Percentiles rank a stretch among this genome's conserved stretches.
Conservation (phyloP, 2,113 vertebrate species). For the Cryptotis parvus region DNA sequence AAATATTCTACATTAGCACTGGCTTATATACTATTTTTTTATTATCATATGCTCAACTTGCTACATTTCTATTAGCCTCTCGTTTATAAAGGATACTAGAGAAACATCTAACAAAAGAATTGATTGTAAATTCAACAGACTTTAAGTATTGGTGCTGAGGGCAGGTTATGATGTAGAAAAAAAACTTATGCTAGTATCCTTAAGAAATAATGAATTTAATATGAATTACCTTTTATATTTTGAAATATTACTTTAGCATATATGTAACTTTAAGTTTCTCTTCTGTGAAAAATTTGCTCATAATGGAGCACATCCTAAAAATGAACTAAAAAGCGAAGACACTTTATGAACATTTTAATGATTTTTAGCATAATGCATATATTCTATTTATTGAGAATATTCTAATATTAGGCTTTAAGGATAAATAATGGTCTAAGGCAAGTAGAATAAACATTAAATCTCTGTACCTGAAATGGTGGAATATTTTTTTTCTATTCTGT, state of each 20-base stretch:
- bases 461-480: background rate
- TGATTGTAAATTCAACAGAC: background rate
- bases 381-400: constrained; percentile 45
- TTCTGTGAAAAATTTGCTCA: constrained; percentile 9
- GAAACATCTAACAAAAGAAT: background rate
- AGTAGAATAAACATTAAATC: constrained; percentile 43
- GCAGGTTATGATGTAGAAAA: background rate
- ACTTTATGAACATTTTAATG: background rate
- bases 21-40: background rate
- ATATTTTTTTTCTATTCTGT: constrained; percentile 42
- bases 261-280: background rate
- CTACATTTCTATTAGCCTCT: background rate
- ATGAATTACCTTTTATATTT: background rate
- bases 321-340: constrained; percentile 16
- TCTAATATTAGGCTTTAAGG: background rate
- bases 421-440: constrained; percentile 50
- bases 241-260: constrained; percentile 14
- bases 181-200: background rate
- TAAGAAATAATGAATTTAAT: constrained; percentile 43
- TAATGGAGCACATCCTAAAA: background rate
- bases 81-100: background rate
- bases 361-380: constrained; percentile 30
- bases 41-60: background rate
- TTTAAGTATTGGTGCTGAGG: background rate
- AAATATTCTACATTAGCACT: background rate